Evolutionary conservation across 2,888 invertebrate species (phyloP).

Genomic region (Chironomus riparius): DNA sequence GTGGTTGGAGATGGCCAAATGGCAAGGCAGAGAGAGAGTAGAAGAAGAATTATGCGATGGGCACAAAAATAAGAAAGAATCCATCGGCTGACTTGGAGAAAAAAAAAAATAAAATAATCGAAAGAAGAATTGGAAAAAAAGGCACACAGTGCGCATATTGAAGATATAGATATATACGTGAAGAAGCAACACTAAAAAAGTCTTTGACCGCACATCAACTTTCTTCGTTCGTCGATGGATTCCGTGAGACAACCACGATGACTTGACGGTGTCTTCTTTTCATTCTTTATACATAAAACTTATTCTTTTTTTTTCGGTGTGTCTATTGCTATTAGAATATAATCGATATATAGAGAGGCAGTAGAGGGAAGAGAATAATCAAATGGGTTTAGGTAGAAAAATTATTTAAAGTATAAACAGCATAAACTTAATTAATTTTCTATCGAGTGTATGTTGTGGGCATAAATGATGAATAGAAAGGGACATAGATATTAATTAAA

Average conservation of each 20-base stretch:
- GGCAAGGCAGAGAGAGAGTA: background rate
- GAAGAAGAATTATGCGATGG: background rate
- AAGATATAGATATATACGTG: conserved; percentile 1
- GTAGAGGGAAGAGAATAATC: background rate
- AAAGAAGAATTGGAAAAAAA: background rate
- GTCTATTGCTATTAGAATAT: background rate
- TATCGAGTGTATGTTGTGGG: background rate
- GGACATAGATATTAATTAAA: background rate
- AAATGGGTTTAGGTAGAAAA: background rate
- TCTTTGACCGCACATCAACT: conserved; percentile 22
- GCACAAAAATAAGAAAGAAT: background rate
- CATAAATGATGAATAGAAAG: background rate
- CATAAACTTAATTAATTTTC: conserved; percentile 6
- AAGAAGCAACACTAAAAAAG: conserved; percentile 11
- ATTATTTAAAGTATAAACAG: background rate
- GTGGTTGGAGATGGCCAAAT: background rate
- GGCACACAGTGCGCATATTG: conserved; percentile 7
- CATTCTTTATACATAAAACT: background rate
- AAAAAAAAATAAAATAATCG: background rate
- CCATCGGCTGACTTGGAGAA: background rate
- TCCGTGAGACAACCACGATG: background rate
- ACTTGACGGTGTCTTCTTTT: background rate
- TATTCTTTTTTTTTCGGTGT: too few species aligned
- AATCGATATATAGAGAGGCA: background rate
- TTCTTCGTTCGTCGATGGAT: background rate